Percentiles rank a stretch among this genome's conserved stretches.
Conservation (phyloP, 2,113 vertebrate species). For the Sorex fumeus region DNA sequence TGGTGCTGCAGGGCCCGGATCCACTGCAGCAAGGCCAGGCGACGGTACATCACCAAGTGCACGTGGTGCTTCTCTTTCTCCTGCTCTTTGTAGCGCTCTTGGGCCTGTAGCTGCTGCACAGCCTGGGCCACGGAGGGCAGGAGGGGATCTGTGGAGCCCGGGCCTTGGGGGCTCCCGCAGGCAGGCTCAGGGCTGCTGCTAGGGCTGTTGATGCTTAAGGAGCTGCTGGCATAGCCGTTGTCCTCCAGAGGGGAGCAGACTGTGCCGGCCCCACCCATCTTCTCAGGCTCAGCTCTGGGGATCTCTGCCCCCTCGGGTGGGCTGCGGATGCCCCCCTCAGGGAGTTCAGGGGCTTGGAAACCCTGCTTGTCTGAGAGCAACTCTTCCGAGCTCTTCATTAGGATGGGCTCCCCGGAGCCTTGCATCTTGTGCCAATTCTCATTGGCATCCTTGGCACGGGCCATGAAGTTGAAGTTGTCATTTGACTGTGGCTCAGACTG, state of each 20-base stretch:
- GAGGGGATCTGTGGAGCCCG: slow-evolving; percentile 78
- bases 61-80: slow-evolving; percentile 98
- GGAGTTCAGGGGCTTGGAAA: slow-evolving; percentile 59
- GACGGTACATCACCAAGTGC: slow-evolving; percentile 98
- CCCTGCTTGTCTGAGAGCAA: slow-evolving; percentile 82
- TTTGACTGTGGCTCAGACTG: slow-evolving; percentile 88
- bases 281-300: slow-evolving; percentile 70
- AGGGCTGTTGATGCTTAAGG: slow-evolving; percentile 91
- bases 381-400: slow-evolving; percentile 44
- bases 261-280: neutral
- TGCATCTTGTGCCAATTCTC: slow-evolving; percentile 93
- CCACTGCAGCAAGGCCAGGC: slow-evolving; percentile 97
- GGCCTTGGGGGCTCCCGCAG: slow-evolving; percentile 76
- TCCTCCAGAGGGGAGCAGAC: slow-evolving; percentile 92
- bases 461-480: slow-evolving; percentile 96
- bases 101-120: slow-evolving; percentile 94
- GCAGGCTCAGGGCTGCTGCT: slow-evolving; percentile 82
- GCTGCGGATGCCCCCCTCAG: slow-evolving; percentile 87
- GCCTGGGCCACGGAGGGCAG: slow-evolving; percentile 91
- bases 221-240: slow-evolving; percentile 92
- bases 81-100: slow-evolving; percentile 95
- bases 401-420: slow-evolving; percentile 81
- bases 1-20: slow-evolving; percentile 94
- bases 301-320: slow-evolving; percentile 95
- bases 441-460: slow-evolving; percentile 89